phyloP scores from a whole-genome alignment of 2,888 invertebrate species.

The Pollenia labialis region DNA sequence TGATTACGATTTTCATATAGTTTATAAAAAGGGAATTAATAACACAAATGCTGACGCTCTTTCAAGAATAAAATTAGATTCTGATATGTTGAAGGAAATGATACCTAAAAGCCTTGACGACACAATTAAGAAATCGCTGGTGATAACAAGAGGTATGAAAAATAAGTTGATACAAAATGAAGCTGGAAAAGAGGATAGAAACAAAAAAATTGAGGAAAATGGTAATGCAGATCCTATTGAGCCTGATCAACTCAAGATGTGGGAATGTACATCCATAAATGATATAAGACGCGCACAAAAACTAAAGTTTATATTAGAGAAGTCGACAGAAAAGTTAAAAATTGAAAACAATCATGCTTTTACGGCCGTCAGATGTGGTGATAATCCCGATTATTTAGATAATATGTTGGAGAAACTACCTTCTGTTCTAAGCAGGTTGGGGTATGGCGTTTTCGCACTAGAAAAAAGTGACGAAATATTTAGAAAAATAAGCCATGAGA shows the following conservation, averaged over 20 bases:
- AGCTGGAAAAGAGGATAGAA: not conserved
- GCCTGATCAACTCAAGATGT: slow-evolving; percentile 23
- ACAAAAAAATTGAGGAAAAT: not conserved
- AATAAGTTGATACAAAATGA: not conserved
- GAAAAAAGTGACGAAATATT: slow-evolving; percentile 28
- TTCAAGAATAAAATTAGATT: no score
- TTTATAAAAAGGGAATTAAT: no score
- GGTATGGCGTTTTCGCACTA: slow-evolving; percentile 2
- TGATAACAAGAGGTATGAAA: not conserved
- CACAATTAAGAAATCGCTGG: not conserved
- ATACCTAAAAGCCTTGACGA: not conserved
- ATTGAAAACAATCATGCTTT: slow-evolving; percentile 19
- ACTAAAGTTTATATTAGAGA: slow-evolving; percentile 25
- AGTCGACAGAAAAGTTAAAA: not conserved
- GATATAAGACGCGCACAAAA: slow-evolving; percentile 19
- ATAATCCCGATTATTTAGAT: not conserved
- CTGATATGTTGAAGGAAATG: not conserved
- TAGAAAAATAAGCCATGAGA: not conserved
- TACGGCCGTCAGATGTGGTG: not conserved
- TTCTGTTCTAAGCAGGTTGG: not conserved
- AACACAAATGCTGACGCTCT: no score
- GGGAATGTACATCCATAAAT: slow-evolving; percentile 35
- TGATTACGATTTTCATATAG: not conserved
- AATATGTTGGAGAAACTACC: slow-evolving; percentile 21
- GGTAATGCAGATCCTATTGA: not conserved